Percentiles rank a stretch among this genome's conserved stretches.
phyloP scores from a whole-genome alignment of 1,140 invertebrate species.

The Tetramorium parvispinum region DNA sequence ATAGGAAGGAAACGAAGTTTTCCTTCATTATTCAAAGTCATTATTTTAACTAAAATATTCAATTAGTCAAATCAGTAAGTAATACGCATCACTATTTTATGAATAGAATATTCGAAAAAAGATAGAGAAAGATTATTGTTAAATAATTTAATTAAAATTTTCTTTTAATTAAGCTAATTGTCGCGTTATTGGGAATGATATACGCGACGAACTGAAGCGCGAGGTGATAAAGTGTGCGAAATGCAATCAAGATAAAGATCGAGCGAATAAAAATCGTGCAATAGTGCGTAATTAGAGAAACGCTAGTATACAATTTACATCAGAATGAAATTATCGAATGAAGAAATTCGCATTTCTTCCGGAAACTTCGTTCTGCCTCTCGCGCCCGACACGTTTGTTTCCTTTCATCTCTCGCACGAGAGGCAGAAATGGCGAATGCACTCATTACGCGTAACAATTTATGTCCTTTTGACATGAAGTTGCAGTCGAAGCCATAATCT shows the following conservation, averaged over 20 bases:
- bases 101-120: neutral
- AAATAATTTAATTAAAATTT: neutral
- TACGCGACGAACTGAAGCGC: neutral
- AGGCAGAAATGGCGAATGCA: neutral
- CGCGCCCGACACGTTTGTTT: conserved; percentile 14
- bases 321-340: conserved; percentile 36
- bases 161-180: conserved; percentile 19
- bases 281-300: conserved; percentile 45
- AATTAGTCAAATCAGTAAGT: conserved; percentile 3
- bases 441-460: conserved; percentile 15
- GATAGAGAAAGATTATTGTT: neutral
- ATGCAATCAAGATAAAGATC: conserved; percentile 5
- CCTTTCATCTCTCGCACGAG: neutral
- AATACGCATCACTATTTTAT: neutral
- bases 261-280: conserved; percentile 32
- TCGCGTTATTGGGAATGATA: neutral
- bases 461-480: neutral
- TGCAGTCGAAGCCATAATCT: conserved; percentile 17
- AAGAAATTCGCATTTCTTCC: conserved; percentile 31
- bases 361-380: conserved; percentile 27
- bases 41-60: conserved; percentile 12
- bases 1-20: neutral
- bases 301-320: conserved; percentile 26
- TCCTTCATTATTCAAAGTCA: neutral
- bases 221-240: conserved; percentile 15